phyloP scores from a whole-genome alignment of 2,797 vertebrate species.

The Hemitrygon akajei region DNA sequence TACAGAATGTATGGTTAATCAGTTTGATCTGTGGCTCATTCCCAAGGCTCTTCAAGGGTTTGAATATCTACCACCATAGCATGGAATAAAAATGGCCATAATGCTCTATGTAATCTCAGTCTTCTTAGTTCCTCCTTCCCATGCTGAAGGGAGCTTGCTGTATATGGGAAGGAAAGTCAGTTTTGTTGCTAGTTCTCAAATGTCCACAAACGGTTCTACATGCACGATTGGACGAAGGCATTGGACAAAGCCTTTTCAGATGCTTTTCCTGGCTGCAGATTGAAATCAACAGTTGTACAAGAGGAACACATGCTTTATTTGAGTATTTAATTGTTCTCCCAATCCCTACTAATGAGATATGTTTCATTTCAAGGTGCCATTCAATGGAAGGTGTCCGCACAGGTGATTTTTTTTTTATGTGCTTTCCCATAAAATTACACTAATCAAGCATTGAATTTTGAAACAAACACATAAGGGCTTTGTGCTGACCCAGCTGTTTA shows the following conservation, averaged over 20 bases:
- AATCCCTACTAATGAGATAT: background rate
- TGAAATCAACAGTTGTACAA: background rate
- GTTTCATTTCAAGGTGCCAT: no score
- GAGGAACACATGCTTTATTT: background rate
- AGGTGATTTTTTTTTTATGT: background rate
- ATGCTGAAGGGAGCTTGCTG: no score
- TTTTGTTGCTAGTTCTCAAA: no score
- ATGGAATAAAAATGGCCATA: background rate
- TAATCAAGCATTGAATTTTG: background rate
- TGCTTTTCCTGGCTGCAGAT: background rate
- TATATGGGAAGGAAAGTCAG: no score
- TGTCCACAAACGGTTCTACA: no score
- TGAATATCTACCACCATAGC: background rate
- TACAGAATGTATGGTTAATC: background rate
- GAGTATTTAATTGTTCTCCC: background rate
- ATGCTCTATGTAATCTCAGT: background rate
- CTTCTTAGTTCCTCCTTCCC: background rate
- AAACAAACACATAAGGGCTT: background rate
- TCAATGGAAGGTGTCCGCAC: no score
- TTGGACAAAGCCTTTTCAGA: background rate
- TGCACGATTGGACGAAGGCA: background rate
- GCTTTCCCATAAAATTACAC: background rate
- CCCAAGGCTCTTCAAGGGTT: background rate
- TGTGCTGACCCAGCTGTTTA: background rate
- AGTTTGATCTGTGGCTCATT: background rate